Evolutionary conservation across 2,113 vertebrate species (phyloP).

Genomic region (Oreochromis spilurus): DNA sequence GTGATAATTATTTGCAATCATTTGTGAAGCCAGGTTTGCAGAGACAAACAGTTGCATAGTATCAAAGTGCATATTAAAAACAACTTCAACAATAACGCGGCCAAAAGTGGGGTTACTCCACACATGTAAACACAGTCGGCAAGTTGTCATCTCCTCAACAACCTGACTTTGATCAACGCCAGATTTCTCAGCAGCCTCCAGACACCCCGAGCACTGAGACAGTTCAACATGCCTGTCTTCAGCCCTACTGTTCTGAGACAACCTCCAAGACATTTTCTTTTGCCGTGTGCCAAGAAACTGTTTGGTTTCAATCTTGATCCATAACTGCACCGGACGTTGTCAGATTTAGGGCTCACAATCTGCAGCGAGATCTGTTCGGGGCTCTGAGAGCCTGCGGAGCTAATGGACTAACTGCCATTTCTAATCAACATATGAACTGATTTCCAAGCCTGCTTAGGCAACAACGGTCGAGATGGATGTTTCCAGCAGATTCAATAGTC

Average conservation of each 20-base stretch:
- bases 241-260: slow-evolving; percentile 47
- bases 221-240: slow-evolving; percentile 33
- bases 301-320: slow-evolving; percentile 62
- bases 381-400: slow-evolving; percentile 56
- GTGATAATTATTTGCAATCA: not conserved
- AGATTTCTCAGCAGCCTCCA: slow-evolving; percentile 32
- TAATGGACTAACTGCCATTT: slow-evolving; percentile 67
- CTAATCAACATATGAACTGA: slow-evolving; percentile 53
- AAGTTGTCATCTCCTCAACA: slow-evolving; percentile 35
- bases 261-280: slow-evolving; percentile 41
- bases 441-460: slow-evolving; percentile 26
- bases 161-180: slow-evolving; percentile 59
- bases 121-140: slow-evolving; percentile 23
- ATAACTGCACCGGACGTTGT: slow-evolving; percentile 48
- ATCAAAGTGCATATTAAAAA: slow-evolving; percentile 4
- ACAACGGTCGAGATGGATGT: slow-evolving; percentile 12
- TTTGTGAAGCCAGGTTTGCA: not conserved
- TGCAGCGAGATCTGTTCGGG: slow-evolving; percentile 43
- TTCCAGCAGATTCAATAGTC: slow-evolving; percentile 7
- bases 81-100: not conserved
- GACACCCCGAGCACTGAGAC: slow-evolving; percentile 20
- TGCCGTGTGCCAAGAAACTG: slow-evolving; percentile 60
- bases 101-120: not conserved
- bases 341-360: slow-evolving; percentile 55
- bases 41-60: not conserved